Evolutionary conservation across 1,140 invertebrate genomes (phyloP).

Genomic region (Lethrus apterus): DNA sequence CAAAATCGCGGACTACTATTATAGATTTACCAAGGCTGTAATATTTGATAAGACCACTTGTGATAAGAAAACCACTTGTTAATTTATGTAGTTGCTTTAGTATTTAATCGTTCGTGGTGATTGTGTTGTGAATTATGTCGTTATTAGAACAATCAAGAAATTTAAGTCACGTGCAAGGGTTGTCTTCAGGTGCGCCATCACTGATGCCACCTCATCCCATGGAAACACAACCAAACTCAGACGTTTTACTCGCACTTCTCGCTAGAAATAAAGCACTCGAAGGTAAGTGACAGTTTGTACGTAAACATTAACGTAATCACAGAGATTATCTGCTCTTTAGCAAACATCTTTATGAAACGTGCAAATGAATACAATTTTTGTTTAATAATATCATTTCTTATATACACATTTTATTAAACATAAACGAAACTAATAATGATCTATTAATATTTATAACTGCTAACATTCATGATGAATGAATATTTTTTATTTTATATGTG

Average conservation of each 20-base stretch:
- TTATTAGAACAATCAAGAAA: slow-evolving; percentile 40
- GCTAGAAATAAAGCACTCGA: slow-evolving; percentile 80
- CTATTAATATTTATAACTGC: too few species aligned
- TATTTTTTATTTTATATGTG: too few species aligned
- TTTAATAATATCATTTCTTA: too few species aligned
- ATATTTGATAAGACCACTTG: neutral
- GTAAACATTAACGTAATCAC: neutral
- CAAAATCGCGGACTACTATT: neutral
- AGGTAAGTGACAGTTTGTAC: too few species aligned
- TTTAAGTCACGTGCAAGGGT: slow-evolving; percentile 31
- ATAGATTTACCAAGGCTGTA: neutral
- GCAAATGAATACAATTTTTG: neutral
- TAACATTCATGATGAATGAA: too few species aligned
- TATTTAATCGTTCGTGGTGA: neutral
- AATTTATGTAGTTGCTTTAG: neutral
- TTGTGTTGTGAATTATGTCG: slow-evolving; percentile 34
- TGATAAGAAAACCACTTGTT: slow-evolving; percentile 2
- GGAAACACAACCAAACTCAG: slow-evolving; percentile 59
- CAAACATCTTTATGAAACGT: neutral
- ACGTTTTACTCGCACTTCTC: slow-evolving; percentile 72
- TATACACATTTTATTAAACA: too few species aligned
- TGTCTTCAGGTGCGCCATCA: slow-evolving; percentile 35
- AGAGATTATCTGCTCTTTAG: neutral
- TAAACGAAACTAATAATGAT: too few species aligned
- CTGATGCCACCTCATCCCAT: slow-evolving; percentile 37